Evolutionary conservation across 2,888 invertebrate genomes (phyloP).

Genomic region (Mesorhabditis sp.): DNA sequence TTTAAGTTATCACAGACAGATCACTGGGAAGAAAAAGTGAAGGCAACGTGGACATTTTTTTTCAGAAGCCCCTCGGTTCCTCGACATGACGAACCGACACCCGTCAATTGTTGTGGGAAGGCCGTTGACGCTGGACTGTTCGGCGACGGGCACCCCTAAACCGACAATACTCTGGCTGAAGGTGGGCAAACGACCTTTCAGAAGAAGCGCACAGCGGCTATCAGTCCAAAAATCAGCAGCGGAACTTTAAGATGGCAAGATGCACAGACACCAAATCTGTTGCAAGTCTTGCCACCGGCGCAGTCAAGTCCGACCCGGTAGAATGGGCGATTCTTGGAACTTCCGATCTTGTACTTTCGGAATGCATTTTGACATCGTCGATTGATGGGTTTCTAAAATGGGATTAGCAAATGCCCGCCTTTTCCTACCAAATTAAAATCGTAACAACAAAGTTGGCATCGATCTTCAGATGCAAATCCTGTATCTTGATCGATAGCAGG

Average conservation of each 20-base stretch:
- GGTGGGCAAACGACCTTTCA: constrained; percentile 39
- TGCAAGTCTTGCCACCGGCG: constrained; percentile 55
- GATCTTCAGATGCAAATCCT: constrained; percentile 56
- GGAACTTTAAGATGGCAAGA: constrained; percentile 19
- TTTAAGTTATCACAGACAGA: not conserved
- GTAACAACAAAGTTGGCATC: constrained; percentile 58
- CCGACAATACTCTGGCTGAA: constrained; percentile 65
- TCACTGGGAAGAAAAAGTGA: not conserved
- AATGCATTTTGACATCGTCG: constrained; percentile 55
- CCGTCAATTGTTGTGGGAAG: constrained; percentile 63
- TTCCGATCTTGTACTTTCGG: constrained; percentile 50
- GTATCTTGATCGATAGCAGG: constrained; percentile 56
- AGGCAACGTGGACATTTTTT: constrained; percentile 13
- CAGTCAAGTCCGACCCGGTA: constrained; percentile 55
- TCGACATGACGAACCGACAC: constrained; percentile 39
- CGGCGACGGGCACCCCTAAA: constrained; percentile 63
- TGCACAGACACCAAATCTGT: constrained; percentile 55
- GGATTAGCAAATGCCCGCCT: not conserved
- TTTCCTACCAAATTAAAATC: constrained; percentile 52
- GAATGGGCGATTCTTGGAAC: constrained; percentile 43
- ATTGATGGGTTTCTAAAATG: constrained; percentile 51
- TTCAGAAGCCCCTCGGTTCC: constrained; percentile 60
- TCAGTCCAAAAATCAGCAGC: not conserved
- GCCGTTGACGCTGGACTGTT: constrained; percentile 65
- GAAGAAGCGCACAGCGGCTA: constrained; percentile 44